These are phyloP conservation scores for Drosophila kambysellisi DNA, from an alignment of 2,888 invertebrate species.

Conservation along the genomic window DNA sequence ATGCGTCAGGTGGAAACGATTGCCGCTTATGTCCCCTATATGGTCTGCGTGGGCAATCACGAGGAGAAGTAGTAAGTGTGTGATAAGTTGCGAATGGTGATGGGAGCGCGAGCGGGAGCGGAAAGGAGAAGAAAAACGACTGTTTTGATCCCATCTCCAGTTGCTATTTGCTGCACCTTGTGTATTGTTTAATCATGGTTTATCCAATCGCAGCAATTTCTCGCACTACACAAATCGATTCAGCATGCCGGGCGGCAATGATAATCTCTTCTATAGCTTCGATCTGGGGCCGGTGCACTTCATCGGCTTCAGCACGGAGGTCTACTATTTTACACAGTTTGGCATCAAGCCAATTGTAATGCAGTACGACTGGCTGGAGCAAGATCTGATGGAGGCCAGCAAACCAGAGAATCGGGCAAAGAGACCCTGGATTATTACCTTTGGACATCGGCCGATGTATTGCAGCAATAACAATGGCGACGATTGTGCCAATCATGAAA, in stretches of 20 bases:
- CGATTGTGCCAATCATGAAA: slow-evolving; percentile 90
- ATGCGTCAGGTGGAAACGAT: slow-evolving; percentile 96
- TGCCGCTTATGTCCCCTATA: slow-evolving; percentile 95
- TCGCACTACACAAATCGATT: slow-evolving; percentile 97
- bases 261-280: slow-evolving; percentile 93
- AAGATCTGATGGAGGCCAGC: slow-evolving; percentile 92
- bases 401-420: slow-evolving; percentile 89
- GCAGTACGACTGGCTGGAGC: slow-evolving; percentile 94
- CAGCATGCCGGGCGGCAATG: slow-evolving; percentile 92
- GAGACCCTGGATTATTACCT: slow-evolving; percentile 93
- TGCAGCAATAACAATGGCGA: slow-evolving; percentile 93
- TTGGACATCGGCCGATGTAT: slow-evolving; percentile 96
- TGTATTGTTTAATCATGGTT: neutral
- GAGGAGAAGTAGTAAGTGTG: slow-evolving; percentile 91
- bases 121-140: neutral
- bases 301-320: slow-evolving; percentile 96
- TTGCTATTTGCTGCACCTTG: neutral
- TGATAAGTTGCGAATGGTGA: neutral
- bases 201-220: slow-evolving; percentile 90
- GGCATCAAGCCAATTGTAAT: slow-evolving; percentile 92
- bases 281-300: slow-evolving; percentile 96
- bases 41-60: slow-evolving; percentile 97
- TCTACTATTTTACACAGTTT: slow-evolving; percentile 96
- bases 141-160: neutral
- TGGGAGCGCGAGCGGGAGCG: neutral